Percentiles rank a stretch among this genome's conserved stretches.
Evolutionary conservation across 2,888 invertebrate genomes (phyloP).

Genomic region (Ceraclea dissimilis): DNA sequence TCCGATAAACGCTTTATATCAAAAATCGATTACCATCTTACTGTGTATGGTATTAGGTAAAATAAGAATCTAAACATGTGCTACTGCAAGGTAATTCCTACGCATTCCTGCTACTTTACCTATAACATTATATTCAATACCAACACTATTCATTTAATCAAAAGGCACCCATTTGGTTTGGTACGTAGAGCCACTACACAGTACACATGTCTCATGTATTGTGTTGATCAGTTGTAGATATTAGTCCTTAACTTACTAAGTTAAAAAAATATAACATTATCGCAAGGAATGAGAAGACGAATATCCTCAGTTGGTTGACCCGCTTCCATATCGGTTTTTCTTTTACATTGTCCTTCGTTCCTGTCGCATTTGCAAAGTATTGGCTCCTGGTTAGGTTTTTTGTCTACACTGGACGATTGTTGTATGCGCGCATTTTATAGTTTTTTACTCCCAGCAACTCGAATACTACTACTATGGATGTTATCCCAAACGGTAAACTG

Average conservation of each 20-base stretch:
- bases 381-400: constrained; percentile 8
- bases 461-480: constrained; percentile 4
- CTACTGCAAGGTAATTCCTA: too few species aligned
- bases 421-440: constrained; percentile 15
- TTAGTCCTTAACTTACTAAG: too few species aligned
- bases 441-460: constrained; percentile 9
- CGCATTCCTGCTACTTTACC: too few species aligned
- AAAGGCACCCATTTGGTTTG: too few species aligned
- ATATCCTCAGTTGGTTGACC: too few species aligned
- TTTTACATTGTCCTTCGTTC: constrained; percentile 12
- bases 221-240: too few species aligned
- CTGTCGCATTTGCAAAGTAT: constrained; percentile 2
- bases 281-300: too few species aligned
- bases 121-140: too few species aligned
- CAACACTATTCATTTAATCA: too few species aligned
- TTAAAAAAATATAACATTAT: too few species aligned
- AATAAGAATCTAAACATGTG: neutral
- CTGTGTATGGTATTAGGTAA: neutral
- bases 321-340: constrained; percentile 1
- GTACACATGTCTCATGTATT: too few species aligned
- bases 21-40: neutral
- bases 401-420: constrained; percentile 8
- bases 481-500: constrained; percentile 8
- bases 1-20: neutral
- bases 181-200: too few species aligned